Base-by-base conservation (phyloP, 2,888 invertebrate genomes). In the Agonopterix alstromeriana region DNA sequence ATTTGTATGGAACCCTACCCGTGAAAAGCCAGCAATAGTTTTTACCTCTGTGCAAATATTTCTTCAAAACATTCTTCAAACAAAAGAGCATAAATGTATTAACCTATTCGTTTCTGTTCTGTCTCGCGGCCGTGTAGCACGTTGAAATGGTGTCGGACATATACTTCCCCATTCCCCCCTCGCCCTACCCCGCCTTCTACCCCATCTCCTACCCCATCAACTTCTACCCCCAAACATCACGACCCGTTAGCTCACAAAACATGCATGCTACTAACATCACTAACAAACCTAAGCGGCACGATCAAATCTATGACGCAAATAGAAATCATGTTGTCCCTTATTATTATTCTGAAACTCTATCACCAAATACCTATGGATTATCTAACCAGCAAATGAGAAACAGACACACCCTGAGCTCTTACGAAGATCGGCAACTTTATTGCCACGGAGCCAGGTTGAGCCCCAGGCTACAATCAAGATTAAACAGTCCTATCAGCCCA, bases 111-210 rank as follows among this genome's bases (percentile, higher is more conserved):
- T 86, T 86, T 86, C 81, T 86, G 75, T 88, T 84, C 84, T 84
- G 75, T 82, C 82, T 84, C 77, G 78, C 84, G 81, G 82, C 81
- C 81, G 82, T 88, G 86, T 90, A 92, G 93, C 93, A 91, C 84
- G 90, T 91, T 90, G 93, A 93, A 90, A 91, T 93, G 90, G 92
- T 92, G 90, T 92, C 93, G 90, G 93, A 94, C 85, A 90, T 93
- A 77, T 93, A 92, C 86, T 92, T 93, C 67, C 92, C 92, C 14
- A 79, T 88, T 57, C 83, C 87, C 14, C 81, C 84, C 43, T 83
- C 86, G 54, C 79, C 83, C 1, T 83, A 82, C 65, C 82, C 89
- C 45, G 80, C 86, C 65, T 79, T 83, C 63, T 80, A 86, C 61
- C 87, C 79, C 35, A 81, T 82, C 49, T 85, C 82, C 57, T 82